Percentiles rank a stretch among this genome's conserved stretches.
Conservation (phyloP, 64 coral and sea anemone genomes). For the Orbicella faveolata region DNA sequence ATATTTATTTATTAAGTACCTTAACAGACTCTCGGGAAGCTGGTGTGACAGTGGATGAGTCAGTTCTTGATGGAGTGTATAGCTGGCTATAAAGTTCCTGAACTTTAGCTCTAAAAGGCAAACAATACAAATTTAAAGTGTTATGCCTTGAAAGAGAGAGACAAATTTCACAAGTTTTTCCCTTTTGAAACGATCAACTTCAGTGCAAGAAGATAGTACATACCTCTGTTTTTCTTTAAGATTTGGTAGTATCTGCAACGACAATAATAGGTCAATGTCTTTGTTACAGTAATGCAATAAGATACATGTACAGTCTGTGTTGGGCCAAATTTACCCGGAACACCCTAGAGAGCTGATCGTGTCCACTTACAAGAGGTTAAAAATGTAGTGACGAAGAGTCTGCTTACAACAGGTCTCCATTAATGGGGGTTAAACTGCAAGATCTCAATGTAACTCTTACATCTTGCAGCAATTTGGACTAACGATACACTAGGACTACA, state of each 20-base stretch:
- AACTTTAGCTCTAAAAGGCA: slow-evolving; percentile 36
- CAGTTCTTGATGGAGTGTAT: slow-evolving; percentile 31
- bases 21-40: slow-evolving; percentile 68
- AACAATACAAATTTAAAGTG: not conserved
- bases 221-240: slow-evolving; percentile 92
- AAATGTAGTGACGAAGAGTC: too few relatives aligned
- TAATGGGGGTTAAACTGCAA: too few relatives aligned
- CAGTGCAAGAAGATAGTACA: not conserved
- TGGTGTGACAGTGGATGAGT: slow-evolving; percentile 41
- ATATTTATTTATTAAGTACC: slow-evolving; percentile 8
- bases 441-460: too few relatives aligned
- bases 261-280: not conserved
- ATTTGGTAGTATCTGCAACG: slow-evolving; percentile 62
- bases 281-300: not conserved
- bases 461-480: too few relatives aligned
- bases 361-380: too few relatives aligned
- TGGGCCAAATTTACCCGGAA: not conserved
- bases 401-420: too few relatives aligned
- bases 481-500: too few relatives aligned
- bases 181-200: too few relatives aligned
- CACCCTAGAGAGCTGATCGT: too few relatives aligned
- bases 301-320: not conserved
- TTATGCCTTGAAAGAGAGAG: not conserved
- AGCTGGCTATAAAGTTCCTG: slow-evolving; percentile 31
- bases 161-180: not conserved